Evolutionary conservation across 2,113 vertebrate genomes (phyloP).

Genomic region (Monarcha castaneiventris): DNA sequence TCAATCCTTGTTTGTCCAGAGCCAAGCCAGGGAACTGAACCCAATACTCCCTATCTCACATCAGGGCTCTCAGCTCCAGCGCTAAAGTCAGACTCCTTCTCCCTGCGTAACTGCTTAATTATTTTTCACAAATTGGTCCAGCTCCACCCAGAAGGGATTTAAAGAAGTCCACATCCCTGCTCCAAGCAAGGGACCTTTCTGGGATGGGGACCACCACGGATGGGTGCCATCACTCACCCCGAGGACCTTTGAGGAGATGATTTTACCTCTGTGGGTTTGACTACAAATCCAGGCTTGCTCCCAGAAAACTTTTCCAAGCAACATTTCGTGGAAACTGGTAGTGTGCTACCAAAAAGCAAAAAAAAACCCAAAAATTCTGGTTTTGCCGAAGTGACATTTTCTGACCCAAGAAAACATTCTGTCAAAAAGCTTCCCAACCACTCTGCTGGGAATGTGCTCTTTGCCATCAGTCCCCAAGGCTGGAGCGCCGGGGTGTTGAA

Average conservation of each 20-base stretch:
- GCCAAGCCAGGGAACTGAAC: background rate
- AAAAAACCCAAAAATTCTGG: background rate
- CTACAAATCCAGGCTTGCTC: background rate
- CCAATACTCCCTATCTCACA: background rate
- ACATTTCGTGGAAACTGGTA: background rate
- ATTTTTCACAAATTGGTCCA: background rate
- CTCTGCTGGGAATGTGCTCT: conserved; percentile 54
- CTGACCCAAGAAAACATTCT: conserved; percentile 12
- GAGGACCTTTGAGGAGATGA: background rate
- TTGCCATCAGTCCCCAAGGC: conserved; percentile 59
- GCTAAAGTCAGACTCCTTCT: background rate
- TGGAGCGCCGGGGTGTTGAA: conserved; percentile 48
- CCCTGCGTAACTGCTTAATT: background rate
- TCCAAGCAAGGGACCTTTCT: background rate
- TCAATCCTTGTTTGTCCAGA: background rate
- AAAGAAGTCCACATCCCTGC: background rate
- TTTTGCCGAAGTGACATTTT: background rate
- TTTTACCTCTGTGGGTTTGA: background rate
- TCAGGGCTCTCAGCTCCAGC: background rate
- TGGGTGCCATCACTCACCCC: background rate
- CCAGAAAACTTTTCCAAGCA: background rate
- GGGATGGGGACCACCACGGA: rapidly evolving
- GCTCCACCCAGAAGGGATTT: background rate
- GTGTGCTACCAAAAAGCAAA: background rate
- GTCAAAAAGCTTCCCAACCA: background rate